A percentile compares a stretch with the other conserved stretches of the same genome.
These are phyloP conservation scores for Egretta garzetta DNA, from an alignment of 2,113 vertebrate species.

Conservation along the genomic window DNA sequence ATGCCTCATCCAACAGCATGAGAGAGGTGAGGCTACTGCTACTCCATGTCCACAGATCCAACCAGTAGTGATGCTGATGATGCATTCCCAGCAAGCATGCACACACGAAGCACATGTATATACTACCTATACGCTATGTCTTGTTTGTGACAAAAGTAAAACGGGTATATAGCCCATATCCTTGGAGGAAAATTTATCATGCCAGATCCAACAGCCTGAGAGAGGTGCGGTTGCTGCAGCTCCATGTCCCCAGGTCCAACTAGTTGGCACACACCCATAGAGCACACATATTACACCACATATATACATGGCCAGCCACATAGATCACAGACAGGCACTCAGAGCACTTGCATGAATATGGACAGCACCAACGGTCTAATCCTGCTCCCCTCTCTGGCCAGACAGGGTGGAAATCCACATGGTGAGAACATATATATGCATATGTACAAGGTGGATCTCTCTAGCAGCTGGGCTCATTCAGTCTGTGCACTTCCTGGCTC, in stretches of 20 bases:
- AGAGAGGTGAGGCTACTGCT: background rate
- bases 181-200: background rate
- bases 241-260: background rate
- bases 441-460: background rate
- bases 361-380: accelerated
- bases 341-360: background rate
- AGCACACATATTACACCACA: background rate
- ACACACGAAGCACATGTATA: background rate
- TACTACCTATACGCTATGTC: too few relatives aligned
- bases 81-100: background rate
- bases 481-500: background rate
- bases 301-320: background rate
- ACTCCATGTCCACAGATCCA: background rate
- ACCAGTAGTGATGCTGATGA: background rate
- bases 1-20: background rate
- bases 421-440: background rate
- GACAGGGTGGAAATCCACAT: background rate
- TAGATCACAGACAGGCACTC: background rate
- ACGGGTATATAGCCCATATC: background rate
- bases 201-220: background rate
- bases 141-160: background rate
- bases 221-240: background rate
- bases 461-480: background rate
- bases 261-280: background rate
- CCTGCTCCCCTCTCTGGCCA: background rate